Percentiles rank a stretch among this genome's conserved stretches.
Conservation (phyloP, 2,888 invertebrate species). For the Drosophila pseudotalamancana region DNA sequence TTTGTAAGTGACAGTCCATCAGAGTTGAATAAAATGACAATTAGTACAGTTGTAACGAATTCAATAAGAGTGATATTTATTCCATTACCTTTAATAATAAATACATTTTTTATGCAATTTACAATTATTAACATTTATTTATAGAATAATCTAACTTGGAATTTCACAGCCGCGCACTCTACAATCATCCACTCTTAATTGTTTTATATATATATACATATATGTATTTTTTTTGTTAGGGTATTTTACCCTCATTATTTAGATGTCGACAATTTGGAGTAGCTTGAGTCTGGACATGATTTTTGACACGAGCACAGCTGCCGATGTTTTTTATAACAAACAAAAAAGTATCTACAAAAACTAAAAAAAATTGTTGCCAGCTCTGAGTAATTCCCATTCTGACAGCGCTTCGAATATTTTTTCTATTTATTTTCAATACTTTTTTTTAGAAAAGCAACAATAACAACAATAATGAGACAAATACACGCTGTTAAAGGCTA, state of each 20-base stretch:
- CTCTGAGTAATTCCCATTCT: constrained; percentile 33
- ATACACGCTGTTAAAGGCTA: constrained; percentile 57
- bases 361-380: not conserved
- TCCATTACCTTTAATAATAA: no score
- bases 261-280: constrained; percentile 7
- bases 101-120: no score
- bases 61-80: no score
- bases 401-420: constrained; percentile 31
- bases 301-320: constrained; percentile 1
- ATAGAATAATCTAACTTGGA: no score
- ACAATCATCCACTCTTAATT: not conserved
- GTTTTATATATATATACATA: no score
- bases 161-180: not conserved
- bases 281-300: not conserved
- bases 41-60: no score
- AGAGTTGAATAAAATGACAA: no score
- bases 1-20: not conserved
- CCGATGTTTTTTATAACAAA: constrained; percentile 5
- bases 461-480: constrained; percentile 16
- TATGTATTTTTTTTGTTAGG: not conserved
- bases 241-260: constrained; percentile 26
- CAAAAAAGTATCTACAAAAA: constrained; percentile 5
- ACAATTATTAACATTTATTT: no score
- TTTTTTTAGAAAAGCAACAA: constrained; percentile 16
- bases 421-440: not conserved